A percentile compares a stretch with the other conserved stretches of the same genome.
These are phyloP conservation scores for Gadopsis bispinosus DNA, from an alignment of 2,797 vertebrate species.

Conservation along the genomic window DNA sequence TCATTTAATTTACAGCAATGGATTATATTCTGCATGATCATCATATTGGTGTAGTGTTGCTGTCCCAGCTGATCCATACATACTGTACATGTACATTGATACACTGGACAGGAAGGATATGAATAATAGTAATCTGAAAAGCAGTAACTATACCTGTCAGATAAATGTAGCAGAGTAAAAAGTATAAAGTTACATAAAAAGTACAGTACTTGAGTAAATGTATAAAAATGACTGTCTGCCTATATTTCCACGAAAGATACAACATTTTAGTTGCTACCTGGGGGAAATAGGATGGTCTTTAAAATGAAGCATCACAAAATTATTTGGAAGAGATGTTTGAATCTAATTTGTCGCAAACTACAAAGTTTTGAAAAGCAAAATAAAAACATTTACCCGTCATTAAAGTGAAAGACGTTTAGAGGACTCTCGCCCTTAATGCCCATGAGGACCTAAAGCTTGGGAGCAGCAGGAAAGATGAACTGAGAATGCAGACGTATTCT, in stretches of 20 bases:
- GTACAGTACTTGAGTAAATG: no score
- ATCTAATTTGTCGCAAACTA: background rate
- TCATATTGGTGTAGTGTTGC: background rate
- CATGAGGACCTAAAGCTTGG: background rate
- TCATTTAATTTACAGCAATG: background rate
- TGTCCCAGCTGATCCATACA: no score
- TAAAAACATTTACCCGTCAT: background rate
- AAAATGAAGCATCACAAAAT: background rate
- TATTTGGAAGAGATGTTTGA: background rate
- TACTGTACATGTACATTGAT: no score
- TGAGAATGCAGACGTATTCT: background rate
- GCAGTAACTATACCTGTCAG: no score
- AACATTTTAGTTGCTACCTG: background rate
- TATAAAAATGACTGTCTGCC: background rate
- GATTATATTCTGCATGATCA: background rate
- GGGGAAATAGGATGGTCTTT: background rate
- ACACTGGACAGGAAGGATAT: no score
- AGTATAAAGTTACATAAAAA: background rate
- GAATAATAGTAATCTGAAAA: no score
- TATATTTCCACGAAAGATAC: background rate
- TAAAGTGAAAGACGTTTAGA: background rate
- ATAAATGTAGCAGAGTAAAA: background rate
- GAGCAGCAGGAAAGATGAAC: background rate
- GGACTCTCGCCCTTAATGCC: background rate
- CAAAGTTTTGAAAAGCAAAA: background rate